Percentiles rank a stretch among this genome's conserved stretches.
Conservation (phyloP, 2,888 invertebrate genomes). For the Rapana venosa region DNA sequence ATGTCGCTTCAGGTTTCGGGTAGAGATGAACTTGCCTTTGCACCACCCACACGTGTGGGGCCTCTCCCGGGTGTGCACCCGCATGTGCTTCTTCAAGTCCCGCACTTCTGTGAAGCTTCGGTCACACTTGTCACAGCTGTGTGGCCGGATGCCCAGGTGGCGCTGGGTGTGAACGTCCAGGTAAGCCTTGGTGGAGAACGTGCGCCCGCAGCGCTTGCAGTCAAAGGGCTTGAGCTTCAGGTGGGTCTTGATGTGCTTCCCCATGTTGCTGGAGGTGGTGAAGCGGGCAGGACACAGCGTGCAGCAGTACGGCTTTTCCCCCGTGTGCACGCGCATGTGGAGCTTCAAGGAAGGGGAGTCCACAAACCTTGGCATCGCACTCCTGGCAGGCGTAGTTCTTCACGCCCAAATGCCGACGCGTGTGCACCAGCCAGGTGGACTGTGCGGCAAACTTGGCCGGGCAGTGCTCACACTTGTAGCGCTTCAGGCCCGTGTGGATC, state of each 20-base stretch:
- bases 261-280: slow-evolving; percentile 31
- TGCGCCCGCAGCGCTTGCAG: not conserved
- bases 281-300: slow-evolving; percentile 24
- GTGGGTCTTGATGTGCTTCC: slow-evolving; percentile 19
- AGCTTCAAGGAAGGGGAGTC: slow-evolving; percentile 22
- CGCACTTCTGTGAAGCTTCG: not conserved
- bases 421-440: slow-evolving; percentile 22
- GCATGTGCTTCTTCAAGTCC: slow-evolving; percentile 15
- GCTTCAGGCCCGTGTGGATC: slow-evolving; percentile 24
- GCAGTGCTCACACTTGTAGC: slow-evolving; percentile 19
- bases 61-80: not conserved
- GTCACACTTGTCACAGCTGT: slow-evolving; percentile 15
- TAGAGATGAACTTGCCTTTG: slow-evolving; percentile 1
- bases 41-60: not conserved
- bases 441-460: slow-evolving; percentile 9
- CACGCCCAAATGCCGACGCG: slow-evolving; percentile 17
- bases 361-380: slow-evolving; percentile 18
- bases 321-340: slow-evolving; percentile 23
- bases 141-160: slow-evolving; percentile 6
- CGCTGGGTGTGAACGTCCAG: slow-evolving; percentile 23
- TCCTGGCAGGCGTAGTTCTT: slow-evolving; percentile 22
- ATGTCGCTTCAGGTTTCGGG: slow-evolving; percentile 10
- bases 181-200: not conserved
- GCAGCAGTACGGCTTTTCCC: slow-evolving; percentile 21
- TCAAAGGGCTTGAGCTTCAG: not conserved